Conservation (phyloP, 2,888 invertebrate genomes). For the Hecatera dysodea region DNA sequence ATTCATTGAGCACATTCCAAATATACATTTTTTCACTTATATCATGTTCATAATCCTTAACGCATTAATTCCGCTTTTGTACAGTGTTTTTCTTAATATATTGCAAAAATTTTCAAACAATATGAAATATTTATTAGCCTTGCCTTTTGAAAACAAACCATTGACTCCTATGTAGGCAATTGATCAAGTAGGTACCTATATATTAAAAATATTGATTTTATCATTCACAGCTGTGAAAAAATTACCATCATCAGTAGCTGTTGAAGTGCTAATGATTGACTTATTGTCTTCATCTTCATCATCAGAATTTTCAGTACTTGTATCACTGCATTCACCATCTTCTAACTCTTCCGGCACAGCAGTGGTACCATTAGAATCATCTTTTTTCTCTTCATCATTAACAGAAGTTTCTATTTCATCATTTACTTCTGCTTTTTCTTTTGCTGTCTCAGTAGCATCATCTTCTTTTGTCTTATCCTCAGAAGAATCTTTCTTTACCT, state of each 20-base stretch:
- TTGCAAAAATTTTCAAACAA: no score
- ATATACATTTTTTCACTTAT: no score
- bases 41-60: no score
- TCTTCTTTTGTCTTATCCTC: conserved; percentile 55
- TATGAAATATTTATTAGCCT: background rate
- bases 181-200: no score
- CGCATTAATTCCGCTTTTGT: no score
- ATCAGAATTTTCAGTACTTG: conserved; percentile 74
- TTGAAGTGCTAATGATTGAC: conserved; percentile 81
- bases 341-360: conserved; percentile 83
- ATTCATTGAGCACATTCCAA: no score
- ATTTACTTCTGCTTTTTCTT: conserved; percentile 26
- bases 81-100: no score
- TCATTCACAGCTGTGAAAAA: conserved; percentile 39
- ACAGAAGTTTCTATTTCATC: conserved; percentile 12
- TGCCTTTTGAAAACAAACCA: background rate
- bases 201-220: background rate
- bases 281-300: conserved; percentile 76
- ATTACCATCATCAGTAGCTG: conserved; percentile 88
- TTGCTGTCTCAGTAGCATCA: conserved; percentile 26
- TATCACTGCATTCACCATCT: conserved; percentile 93
- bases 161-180: background rate
- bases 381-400: conserved; percentile 34
- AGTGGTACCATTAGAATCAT: conserved; percentile 35
- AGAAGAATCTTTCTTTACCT: conserved; percentile 59